Base-by-base conservation (phyloP, 2,888 invertebrate species). In the Eucera pruinosa region DNA sequence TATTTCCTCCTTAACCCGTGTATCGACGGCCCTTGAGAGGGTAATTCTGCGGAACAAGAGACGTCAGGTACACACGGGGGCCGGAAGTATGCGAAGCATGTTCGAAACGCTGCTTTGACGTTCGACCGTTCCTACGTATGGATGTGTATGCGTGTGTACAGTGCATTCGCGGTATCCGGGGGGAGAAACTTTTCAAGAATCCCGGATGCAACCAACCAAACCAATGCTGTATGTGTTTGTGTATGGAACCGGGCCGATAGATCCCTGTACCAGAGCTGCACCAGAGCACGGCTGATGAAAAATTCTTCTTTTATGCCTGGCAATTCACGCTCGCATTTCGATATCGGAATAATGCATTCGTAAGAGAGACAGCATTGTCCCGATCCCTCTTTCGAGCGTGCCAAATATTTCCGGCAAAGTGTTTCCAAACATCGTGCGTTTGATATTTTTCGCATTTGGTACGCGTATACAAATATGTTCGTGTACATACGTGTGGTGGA, bases 1-100 rank as follows among this genome's bases (percentile, higher is more conserved):
- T 92, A 92, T 87, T 91, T 92, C 67, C 87, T 89, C 78, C 85
- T 88, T 85, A 91, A 86, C 62, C 91, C 91, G 73, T 88, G 88
- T 86, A 92, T 92, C 75, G 88, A 86, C 71, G 91, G 92, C 80
- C 88, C 87, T 82, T 90, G 84, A 64, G 85, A 84, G 61, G 92
- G 92, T 65, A 92, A 82, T 83, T 92, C 92, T 92, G 83, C 67
- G 82, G 84, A 82, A 64, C 70, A 77, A 80, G 77, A 72, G 76
- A 80, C 65, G 61, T 45, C 66, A 50, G 58, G 74, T 76, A 67
- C 64, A 80, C 62, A 78, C 65, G 15, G 50, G 45, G 39, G n/a
- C 13, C 71, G 74, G 69, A 69, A 76, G 66, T 83, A 83, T 80
- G 83, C 81, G 70, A 68, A 69, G 80, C 74, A 80, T 77, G 83